These are phyloP conservation scores for Microdon myrmicae DNA, from an alignment of 2,888 invertebrate genomes.

Conservation along the genomic window DNA sequence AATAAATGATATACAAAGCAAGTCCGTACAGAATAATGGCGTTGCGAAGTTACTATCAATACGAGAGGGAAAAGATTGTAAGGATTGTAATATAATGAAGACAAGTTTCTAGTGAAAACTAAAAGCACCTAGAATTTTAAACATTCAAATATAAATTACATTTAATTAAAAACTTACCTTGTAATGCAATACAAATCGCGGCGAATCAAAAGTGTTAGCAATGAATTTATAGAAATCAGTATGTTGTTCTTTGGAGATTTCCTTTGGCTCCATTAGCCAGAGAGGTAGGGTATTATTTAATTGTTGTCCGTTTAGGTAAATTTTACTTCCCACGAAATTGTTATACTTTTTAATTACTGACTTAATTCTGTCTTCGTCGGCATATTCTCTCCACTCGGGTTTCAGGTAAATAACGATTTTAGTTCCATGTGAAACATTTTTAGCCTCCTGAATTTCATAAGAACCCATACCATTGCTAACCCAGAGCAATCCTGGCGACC, in stretches of 20 bases:
- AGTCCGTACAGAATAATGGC: too few species aligned
- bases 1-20: too few species aligned
- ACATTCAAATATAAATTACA: not conserved
- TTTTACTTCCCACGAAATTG: conserved; percentile 95
- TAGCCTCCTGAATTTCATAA: conserved; percentile 88
- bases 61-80: too few species aligned
- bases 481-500: conserved; percentile 85
- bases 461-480: conserved; percentile 89
- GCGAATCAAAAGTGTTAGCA: conserved; percentile 85
- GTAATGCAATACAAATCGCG: conserved; percentile 91
- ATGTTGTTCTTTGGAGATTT: conserved; percentile 86
- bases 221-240: conserved; percentile 93
- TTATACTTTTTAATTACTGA: conserved; percentile 94
- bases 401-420: conserved; percentile 93
- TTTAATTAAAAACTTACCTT: conserved; percentile 69
- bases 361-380: conserved; percentile 86
- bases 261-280: conserved; percentile 93
- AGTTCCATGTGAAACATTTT: conserved; percentile 87
- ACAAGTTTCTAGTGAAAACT: not conserved
- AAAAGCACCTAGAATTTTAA: not conserved
- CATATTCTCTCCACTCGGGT: conserved; percentile 86
- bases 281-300: conserved; percentile 91
- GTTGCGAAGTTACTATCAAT: too few species aligned
- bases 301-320: conserved; percentile 88
- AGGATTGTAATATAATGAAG: not conserved